A percentile compares a stretch with the other conserved stretches of the same genome.
Conservation (phyloP, 35 echinoderm and acorn worm species). For the Ophioderma brevispina region DNA sequence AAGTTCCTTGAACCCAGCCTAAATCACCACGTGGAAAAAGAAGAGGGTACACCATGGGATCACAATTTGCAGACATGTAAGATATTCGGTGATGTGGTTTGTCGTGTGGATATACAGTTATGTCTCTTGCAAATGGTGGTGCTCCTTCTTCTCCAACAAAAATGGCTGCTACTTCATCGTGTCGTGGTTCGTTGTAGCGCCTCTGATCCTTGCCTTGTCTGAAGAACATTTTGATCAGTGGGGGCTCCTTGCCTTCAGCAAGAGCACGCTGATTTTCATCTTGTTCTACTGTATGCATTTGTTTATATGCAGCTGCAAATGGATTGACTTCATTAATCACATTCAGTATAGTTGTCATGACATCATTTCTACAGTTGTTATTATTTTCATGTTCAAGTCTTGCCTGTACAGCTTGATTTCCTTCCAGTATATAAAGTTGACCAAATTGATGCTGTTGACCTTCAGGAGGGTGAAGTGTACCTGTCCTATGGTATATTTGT, state of each 20-base stretch:
- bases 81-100: background rate
- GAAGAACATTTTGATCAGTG: background rate
- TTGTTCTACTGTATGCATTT: background rate
- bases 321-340: background rate
- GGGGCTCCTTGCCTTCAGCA: background rate
- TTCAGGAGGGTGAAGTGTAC: slow-evolving; percentile 7
- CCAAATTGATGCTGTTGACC: background rate
- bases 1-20: background rate
- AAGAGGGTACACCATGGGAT: slow-evolving; percentile 27
- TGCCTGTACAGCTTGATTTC: background rate
- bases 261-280: background rate
- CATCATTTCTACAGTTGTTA: background rate
- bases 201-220: background rate
- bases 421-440: slow-evolving; percentile 21
- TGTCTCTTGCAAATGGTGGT: slow-evolving; percentile 11
- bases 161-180: slow-evolving; percentile 23
- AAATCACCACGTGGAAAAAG: slow-evolving; percentile 16
- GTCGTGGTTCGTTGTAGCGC: slow-evolving; percentile 21
- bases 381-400: background rate
- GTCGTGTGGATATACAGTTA: background rate
- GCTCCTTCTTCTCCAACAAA: background rate
- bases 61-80: slow-evolving; percentile 9
- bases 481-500: slow-evolving; percentile 23
- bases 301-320: background rate
- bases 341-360: background rate